Evolutionary conservation across 1,140 invertebrate species (phyloP), one percentile per base, ranked within the genome.

Genomic region (Ylistrum balloti): DNA sequence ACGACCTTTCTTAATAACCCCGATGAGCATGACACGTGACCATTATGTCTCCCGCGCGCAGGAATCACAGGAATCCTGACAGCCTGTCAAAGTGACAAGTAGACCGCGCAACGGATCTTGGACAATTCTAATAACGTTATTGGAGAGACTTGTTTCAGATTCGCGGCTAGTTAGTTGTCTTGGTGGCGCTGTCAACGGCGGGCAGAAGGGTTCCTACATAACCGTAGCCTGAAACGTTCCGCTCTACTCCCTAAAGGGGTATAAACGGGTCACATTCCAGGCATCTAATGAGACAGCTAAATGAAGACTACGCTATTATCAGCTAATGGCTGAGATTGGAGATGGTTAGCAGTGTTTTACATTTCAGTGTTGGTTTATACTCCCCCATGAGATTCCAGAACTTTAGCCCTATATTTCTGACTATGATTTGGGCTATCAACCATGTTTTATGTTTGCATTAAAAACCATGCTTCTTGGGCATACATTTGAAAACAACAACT

Each of bases 291-390:
- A 88, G 87, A 86, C 28, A 85, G 45, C 45, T 90, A 87, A 90
- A 90, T 88, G 48, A 45, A 90, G 33, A 88, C 86, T 11, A 90
- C 74, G 33, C 86, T 85, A 90, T 90, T 90, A 87, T 35, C 86
- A 38, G 48, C 38, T 74, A 90, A 90, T 41, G 86, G 38, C 86
- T 74, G 33, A 87, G 86, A 90, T 88, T 88, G 86, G 87, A 88
- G 85, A 86, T 85, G 86, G 87, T 90, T 90, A 90, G 85, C 86
- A 86, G 34, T 90, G 89, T 90, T 88, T 32, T 90, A 88, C 86
- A 56, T 45, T 88, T 88, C 86, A 34, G n/a, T 89, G 85, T n/a
- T 56, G 56, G 56, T n/a, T n/a, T n/a, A 28, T 74, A 7, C 56
- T n/a, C 13, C 28, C 56, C 56, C 56, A 11, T 11, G 56, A n/a